phyloP scores from a whole-genome alignment of 2,797 vertebrate species.

The Gambelia wislizenii region DNA sequence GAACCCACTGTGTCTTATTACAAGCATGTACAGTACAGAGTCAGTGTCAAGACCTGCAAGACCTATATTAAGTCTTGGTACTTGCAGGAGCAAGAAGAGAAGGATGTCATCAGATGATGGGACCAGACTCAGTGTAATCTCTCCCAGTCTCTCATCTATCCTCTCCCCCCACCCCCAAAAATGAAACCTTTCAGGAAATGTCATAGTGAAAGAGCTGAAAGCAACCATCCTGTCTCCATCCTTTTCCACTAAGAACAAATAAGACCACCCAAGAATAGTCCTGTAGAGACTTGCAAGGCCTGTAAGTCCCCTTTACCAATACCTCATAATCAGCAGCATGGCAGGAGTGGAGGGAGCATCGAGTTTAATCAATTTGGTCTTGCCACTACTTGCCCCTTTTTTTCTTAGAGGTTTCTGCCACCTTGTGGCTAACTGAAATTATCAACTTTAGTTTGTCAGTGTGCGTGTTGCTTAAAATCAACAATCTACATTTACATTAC shows the following conservation, averaged over 20 bases:
- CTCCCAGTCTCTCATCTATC: background rate
- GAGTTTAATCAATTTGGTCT: background rate
- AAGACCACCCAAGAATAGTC: background rate
- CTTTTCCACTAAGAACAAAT: background rate
- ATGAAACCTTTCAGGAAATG: background rate
- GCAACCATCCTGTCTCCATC: background rate
- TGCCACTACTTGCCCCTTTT: background rate
- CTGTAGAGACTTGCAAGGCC: background rate
- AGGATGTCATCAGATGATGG: background rate
- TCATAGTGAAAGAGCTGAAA: background rate
- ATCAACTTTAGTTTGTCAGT: constrained; percentile 23
- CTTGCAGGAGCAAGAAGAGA: background rate
- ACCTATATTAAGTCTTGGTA: background rate
- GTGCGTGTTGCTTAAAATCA: background rate
- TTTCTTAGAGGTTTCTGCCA: constrained; percentile 77
- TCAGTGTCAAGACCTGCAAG: background rate
- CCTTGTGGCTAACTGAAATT: constrained; percentile 76
- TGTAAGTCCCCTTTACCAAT: background rate
- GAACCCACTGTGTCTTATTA: background rate
- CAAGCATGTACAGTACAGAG: background rate
- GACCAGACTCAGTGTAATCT: background rate
- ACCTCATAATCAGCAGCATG: background rate
- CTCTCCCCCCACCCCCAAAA: background rate
- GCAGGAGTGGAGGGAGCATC: too few relatives aligned
- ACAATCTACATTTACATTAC: constrained; percentile 50